Evolutionary conservation across 2,113 vertebrate species (phyloP).

Genomic region (Pipa parva): DNA sequence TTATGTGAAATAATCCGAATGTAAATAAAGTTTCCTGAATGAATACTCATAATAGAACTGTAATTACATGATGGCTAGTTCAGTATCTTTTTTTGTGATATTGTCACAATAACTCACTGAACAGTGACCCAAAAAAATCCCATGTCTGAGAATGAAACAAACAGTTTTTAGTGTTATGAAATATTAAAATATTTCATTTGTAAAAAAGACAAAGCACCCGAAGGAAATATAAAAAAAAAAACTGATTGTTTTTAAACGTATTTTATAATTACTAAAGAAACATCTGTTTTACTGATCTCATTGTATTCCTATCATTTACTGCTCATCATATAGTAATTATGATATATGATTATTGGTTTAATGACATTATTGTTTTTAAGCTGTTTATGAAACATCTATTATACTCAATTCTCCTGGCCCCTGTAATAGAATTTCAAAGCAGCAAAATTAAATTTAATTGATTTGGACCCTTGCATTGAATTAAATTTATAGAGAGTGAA

Average conservation of each 20-base stretch:
- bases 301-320: slow-evolving; percentile 14
- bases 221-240: slow-evolving; percentile 14
- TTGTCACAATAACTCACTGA: too few relatives aligned
- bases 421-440: slow-evolving; percentile 32
- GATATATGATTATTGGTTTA: slow-evolving; percentile 33
- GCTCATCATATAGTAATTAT: slow-evolving; percentile 32
- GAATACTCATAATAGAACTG: too few relatives aligned
- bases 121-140: too few relatives aligned
- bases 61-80: too few relatives aligned
- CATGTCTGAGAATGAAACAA: too few relatives aligned
- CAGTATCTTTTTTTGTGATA: too few relatives aligned
- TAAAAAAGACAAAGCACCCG: background rate
- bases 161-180: background rate
- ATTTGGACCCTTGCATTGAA: slow-evolving; percentile 37
- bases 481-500: slow-evolving; percentile 22
- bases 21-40: too few relatives aligned
- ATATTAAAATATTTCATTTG: too few relatives aligned
- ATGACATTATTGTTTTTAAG: slow-evolving; percentile 27
- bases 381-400: slow-evolving; percentile 15
- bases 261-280: slow-evolving; percentile 13
- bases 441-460: slow-evolving; percentile 34
- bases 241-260: slow-evolving; percentile 2
- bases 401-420: slow-evolving; percentile 26
- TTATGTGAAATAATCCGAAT: too few relatives aligned
- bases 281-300: slow-evolving; percentile 13